Evolutionary conservation across 2,797 vertebrate genomes (phyloP).

Genomic region (Gallinago nigripennis): DNA sequence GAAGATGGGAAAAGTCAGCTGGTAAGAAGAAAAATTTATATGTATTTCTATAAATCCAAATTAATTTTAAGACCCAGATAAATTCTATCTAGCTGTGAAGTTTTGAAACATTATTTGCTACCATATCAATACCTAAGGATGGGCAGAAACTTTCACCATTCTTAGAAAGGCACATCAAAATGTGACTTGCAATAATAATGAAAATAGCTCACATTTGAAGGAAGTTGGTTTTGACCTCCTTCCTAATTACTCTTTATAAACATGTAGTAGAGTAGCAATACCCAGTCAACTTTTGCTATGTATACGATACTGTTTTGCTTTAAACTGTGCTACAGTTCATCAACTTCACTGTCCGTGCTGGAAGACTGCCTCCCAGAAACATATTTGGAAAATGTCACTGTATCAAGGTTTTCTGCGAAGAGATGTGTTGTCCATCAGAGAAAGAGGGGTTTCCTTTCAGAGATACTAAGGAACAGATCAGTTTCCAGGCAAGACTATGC

Average conservation of each 20-base stretch:
- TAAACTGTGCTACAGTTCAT: not conserved
- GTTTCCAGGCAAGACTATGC: not conserved
- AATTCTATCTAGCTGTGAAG: not conserved
- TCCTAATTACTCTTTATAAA: not conserved
- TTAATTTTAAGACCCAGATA: not conserved
- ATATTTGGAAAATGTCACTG: not conserved
- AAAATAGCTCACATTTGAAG: not conserved
- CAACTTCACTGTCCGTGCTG: not conserved
- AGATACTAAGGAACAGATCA: not conserved
- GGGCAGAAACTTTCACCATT: not conserved
- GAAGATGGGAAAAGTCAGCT: not conserved
- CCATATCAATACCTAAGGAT: fast-evolving
- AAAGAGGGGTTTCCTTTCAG: not conserved
- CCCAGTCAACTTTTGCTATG: not conserved
- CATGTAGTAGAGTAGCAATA: not conserved
- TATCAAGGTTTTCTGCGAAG: not conserved
- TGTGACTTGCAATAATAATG: not conserved
- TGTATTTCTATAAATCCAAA: not conserved
- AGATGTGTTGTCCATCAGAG: not conserved
- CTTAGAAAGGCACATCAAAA: not conserved
- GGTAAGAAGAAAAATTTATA: not conserved
- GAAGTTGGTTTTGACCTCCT: not conserved
- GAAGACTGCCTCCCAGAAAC: not conserved
- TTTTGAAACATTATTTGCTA: not conserved
- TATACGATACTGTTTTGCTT: not conserved